Evolutionary conservation across 2,888 invertebrate genomes (phyloP).

Genomic region (Himalopsyche anomala): DNA sequence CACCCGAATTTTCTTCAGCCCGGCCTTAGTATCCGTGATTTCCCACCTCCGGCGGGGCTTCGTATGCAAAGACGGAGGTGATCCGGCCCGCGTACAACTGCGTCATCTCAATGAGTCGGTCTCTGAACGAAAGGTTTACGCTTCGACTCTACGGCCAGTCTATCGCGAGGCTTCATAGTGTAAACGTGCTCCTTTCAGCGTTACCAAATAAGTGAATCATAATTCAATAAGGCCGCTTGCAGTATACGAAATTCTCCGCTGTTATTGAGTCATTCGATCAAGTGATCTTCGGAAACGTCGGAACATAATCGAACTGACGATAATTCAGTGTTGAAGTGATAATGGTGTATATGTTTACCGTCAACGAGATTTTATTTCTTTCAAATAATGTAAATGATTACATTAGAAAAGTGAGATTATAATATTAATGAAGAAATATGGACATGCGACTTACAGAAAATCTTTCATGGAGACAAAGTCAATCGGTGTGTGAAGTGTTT

Average conservation of each 20-base stretch:
- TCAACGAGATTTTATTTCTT: background rate
- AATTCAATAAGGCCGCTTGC: background rate
- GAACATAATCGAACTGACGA: background rate
- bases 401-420: conserved; percentile 53
- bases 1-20: conserved; percentile 27
- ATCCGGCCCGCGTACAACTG: conserved; percentile 17
- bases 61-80: conserved; percentile 4
- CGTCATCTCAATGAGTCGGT: conserved; percentile 9
- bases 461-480: conserved; percentile 62
- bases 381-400: conserved; percentile 51
- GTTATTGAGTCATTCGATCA: conserved; percentile 28
- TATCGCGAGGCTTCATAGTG: conserved; percentile 24
- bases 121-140: conserved; percentile 16
- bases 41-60: conserved; percentile 1
- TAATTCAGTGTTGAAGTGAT: background rate
- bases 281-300: background rate
- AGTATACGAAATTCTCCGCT: conserved; percentile 2
- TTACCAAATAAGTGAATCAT: conserved; percentile 8
- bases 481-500: conserved; percentile 56
- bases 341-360: background rate
- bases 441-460: conserved; percentile 51
- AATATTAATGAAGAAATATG: conserved; percentile 62
- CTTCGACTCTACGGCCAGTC: conserved; percentile 12
- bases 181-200: conserved; percentile 9
- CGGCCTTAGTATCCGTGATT: background rate